Evolutionary conservation across 2,113 vertebrate species (phyloP).

Genomic region (Sturnira hondurensis): DNA sequence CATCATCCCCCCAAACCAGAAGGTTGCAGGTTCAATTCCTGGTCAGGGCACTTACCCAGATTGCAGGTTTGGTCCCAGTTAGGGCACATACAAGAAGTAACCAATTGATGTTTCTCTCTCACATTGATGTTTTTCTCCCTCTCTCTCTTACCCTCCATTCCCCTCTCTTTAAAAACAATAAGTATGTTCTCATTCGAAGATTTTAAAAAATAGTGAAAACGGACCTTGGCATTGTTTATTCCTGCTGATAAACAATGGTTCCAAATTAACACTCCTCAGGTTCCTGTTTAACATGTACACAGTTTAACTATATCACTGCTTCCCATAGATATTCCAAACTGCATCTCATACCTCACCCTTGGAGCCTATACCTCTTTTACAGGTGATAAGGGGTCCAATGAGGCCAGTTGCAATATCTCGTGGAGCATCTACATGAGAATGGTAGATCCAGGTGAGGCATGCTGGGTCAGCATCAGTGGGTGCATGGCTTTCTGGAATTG

Average conservation of each 20-base stretch:
- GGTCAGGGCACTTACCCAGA: no score
- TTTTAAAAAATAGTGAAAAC: not conserved
- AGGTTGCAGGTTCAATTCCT: no score
- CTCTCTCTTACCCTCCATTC: no score
- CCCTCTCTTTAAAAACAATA: no score
- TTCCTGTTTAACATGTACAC: not conserved
- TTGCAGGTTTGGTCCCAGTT: no score
- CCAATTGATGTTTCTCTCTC: no score
- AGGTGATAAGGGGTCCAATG: conserved; percentile 83
- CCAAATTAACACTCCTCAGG: not conserved
- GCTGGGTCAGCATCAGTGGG: conserved; percentile 82
- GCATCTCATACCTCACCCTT: not conserved
- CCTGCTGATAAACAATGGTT: not conserved
- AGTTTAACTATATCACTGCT: not conserved
- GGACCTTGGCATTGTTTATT: not conserved
- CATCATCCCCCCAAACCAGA: no score
- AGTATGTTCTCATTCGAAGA: no score
- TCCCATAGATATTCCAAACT: not conserved
- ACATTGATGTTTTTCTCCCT: no score
- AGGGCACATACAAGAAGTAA: no score
- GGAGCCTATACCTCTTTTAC: conserved; percentile 78
- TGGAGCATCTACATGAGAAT: conserved; percentile 85
- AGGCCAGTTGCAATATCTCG: conserved; percentile 84
- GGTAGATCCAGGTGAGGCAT: conserved; percentile 86
- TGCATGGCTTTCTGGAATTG: conserved; percentile 80